These are phyloP conservation scores for Arenaria interpres DNA, from an alignment of 2,113 vertebrate genomes.

Conservation along the genomic window DNA sequence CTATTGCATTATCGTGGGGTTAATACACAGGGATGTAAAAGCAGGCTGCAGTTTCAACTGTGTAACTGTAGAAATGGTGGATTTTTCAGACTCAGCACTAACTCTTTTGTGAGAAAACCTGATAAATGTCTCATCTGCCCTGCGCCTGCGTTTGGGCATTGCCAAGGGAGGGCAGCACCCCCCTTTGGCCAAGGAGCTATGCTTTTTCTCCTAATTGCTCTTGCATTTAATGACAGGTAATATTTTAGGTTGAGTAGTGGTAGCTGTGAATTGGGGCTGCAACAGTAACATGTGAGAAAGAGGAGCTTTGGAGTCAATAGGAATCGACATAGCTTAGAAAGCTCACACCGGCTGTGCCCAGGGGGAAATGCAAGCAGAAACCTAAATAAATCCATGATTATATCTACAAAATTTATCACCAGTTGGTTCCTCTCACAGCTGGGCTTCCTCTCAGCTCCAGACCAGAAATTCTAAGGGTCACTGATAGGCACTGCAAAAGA, in stretches of 20 bases:
- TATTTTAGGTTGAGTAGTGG: not conserved
- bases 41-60: not conserved
- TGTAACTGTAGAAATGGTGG: not conserved
- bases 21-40: not conserved
- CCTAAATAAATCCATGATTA: not conserved
- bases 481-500: not conserved
- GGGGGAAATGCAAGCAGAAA: not conserved
- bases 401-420: not conserved
- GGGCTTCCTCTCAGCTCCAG: not conserved
- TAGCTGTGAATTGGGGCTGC: not conserved
- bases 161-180: not conserved
- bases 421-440: not conserved
- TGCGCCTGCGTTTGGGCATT: not conserved
- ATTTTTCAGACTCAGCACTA: not conserved
- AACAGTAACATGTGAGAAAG: not conserved
- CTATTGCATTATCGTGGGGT: not conserved
- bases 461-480: not conserved
- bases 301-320: not conserved
- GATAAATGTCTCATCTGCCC: rapidly evolving
- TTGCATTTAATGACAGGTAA: not conserved
- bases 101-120: not conserved
- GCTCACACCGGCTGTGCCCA: not conserved
- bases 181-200: not conserved
- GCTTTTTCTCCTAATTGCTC: not conserved
- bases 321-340: not conserved